Percentiles rank a stretch among this genome's conserved stretches.
phyloP scores from a whole-genome alignment of 2,888 invertebrate genomes.

The Hyposoter dolosus region DNA sequence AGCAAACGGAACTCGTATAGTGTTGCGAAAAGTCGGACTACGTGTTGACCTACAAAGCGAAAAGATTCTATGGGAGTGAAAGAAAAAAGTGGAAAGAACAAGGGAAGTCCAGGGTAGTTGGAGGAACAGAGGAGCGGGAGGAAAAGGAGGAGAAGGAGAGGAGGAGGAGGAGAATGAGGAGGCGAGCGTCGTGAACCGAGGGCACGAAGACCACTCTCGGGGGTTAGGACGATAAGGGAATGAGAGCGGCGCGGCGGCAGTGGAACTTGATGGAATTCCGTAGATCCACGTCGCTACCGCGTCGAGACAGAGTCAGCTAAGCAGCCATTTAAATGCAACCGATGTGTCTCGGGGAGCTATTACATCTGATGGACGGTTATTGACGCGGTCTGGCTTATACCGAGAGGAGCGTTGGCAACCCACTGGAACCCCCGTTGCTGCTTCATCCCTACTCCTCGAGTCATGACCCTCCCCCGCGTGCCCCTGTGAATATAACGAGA shows the following conservation, averaged over 20 bases:
- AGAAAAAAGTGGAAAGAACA: constrained; percentile 54
- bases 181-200: constrained; percentile 73
- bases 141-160: constrained; percentile 44
- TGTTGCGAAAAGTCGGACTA: constrained; percentile 34
- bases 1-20: constrained; percentile 38
- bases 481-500: constrained; percentile 58
- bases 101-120: constrained; percentile 25
- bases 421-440: constrained; percentile 63
- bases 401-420: constrained; percentile 79
- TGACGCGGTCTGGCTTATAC: constrained; percentile 84
- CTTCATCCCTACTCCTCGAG: constrained; percentile 56
- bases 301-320: constrained; percentile 85
- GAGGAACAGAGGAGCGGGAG: background rate
- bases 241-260: constrained; percentile 71
- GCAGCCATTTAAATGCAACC: constrained; percentile 85
- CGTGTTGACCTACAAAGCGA: constrained; percentile 48
- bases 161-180: no score
- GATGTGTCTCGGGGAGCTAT: constrained; percentile 85
- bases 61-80: constrained; percentile 65
- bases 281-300: constrained; percentile 84
- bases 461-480: constrained; percentile 67
- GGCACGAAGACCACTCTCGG: constrained; percentile 78
- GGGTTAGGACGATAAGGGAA: constrained; percentile 84
- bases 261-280: constrained; percentile 85
- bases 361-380: constrained; percentile 85